Percentiles rank a stretch among this genome's conserved stretches.
These are phyloP conservation scores for Drosophila macrospina DNA, from an alignment of 2,888 invertebrate genomes.

Conservation along the genomic window DNA sequence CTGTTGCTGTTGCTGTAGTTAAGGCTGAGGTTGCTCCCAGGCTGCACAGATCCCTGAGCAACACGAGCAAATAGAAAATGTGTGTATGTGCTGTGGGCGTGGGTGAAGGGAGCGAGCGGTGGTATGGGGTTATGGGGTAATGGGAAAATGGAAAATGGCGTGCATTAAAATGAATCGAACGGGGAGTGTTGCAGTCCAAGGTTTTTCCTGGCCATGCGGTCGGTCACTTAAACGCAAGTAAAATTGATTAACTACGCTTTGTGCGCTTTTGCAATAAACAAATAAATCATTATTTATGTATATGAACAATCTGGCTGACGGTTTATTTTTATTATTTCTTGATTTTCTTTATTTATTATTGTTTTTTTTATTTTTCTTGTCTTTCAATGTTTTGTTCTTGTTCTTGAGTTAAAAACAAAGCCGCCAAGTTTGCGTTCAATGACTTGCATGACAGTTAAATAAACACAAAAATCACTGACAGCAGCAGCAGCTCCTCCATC, in stretches of 20 bases:
- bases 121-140: too few species aligned
- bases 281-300: slow-evolving; percentile 80
- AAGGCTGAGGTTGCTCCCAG: slow-evolving; percentile 26
- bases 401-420: slow-evolving; percentile 54
- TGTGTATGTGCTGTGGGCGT: not conserved
- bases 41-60: slow-evolving; percentile 43
- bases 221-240: slow-evolving; percentile 52
- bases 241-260: slow-evolving; percentile 77
- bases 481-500: slow-evolving; percentile 1
- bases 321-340: slow-evolving; percentile 16
- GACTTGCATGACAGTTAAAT: slow-evolving; percentile 75
- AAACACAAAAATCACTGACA: slow-evolving; percentile 69
- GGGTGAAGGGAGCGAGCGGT: not conserved
- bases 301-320: slow-evolving; percentile 50
- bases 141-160: slow-evolving; percentile 55
- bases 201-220: slow-evolving; percentile 49
- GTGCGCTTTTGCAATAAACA: slow-evolving; percentile 72
- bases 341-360: slow-evolving; percentile 2
- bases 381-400: slow-evolving; percentile 1
- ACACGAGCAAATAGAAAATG: slow-evolving; percentile 66
- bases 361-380: not conserved
- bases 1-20: not conserved
- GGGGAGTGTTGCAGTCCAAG: slow-evolving; percentile 37
- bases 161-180: slow-evolving; percentile 51
- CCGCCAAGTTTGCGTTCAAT: slow-evolving; percentile 69